These are phyloP conservation scores for Elachura formosa DNA, from an alignment of 2,113 vertebrate genomes.

Conservation along the genomic window DNA sequence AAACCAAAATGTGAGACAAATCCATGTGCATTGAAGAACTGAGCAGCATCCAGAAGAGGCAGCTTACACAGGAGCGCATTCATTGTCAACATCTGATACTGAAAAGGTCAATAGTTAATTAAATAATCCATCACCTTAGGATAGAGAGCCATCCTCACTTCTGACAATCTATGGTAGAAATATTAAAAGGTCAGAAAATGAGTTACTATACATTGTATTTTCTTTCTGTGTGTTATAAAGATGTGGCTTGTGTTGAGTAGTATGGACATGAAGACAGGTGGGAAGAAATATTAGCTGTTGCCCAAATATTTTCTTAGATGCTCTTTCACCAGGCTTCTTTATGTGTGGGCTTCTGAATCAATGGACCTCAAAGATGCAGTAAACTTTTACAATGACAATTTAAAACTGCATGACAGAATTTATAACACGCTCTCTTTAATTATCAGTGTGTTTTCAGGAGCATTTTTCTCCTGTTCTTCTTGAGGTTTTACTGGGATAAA, in stretches of 20 bases:
- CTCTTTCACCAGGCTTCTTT: neutral
- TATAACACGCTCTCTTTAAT: neutral
- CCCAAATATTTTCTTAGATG: constrained; percentile 26
- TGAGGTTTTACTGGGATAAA: neutral
- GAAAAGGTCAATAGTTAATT: constrained; percentile 99
- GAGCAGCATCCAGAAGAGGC: constrained; percentile 77
- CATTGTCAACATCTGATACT: constrained; percentile 90
- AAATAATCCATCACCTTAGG: constrained; percentile 99
- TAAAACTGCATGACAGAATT: neutral
- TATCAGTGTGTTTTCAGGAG: rapidly evolving
- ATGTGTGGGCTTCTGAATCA: neutral
- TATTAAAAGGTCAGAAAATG: constrained; percentile 97
- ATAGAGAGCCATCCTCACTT: constrained; percentile 84
- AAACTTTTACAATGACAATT: neutral
- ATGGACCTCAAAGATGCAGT: neutral
- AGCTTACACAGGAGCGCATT: constrained; percentile 85
- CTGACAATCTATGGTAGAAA: constrained; percentile 91
- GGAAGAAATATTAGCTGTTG: constrained; percentile 28
- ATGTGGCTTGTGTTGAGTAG: constrained; percentile 51
- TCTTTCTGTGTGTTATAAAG: constrained; percentile 72
- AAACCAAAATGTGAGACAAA: constrained; percentile 41
- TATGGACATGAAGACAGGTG: neutral
- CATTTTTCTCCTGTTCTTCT: neutral
- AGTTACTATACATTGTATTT: constrained; percentile 79
- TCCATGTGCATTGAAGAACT: constrained; percentile 74